A percentile compares a stretch with the other conserved stretches of the same genome.
These are phyloP conservation scores for Arothron firmamentum DNA, from an alignment of 2,113 vertebrate species.

Conservation along the genomic window DNA sequence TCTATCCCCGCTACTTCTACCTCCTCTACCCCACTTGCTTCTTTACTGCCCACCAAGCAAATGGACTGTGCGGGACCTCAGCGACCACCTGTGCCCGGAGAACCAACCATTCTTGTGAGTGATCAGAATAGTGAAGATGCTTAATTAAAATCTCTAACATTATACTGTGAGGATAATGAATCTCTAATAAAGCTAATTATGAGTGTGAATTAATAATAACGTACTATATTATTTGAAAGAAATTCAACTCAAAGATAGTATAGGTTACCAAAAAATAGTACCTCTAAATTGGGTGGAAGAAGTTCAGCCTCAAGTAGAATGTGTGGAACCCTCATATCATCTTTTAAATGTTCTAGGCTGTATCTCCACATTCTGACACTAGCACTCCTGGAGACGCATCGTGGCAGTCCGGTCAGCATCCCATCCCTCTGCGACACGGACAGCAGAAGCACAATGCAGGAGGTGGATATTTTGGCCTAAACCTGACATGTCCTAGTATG, in stretches of 20 bases:
- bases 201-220: conserved; percentile 12
- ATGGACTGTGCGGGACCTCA: conserved; percentile 44
- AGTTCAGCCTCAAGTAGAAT: too few species aligned
- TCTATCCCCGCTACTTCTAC: conserved; percentile 51
- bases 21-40: conserved; percentile 46
- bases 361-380: conserved; percentile 76
- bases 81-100: conserved; percentile 59
- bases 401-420: conserved; percentile 71
- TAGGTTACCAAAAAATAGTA: neutral
- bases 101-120: conserved; percentile 76
- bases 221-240: neutral
- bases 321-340: neutral
- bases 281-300: too few species aligned
- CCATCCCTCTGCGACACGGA: conserved; percentile 78
- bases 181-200: too few species aligned
- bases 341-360: conserved; percentile 74
- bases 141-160: too few species aligned
- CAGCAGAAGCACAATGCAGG: conserved; percentile 85
- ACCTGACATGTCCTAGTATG: conserved; percentile 97
- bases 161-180: too few species aligned
- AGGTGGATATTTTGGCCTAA: conserved; percentile 99
- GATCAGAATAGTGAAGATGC: conserved; percentile 14
- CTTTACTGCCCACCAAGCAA: conserved; percentile 49
- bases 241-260: neutral
- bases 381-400: conserved; percentile 77